These are phyloP conservation scores for Perodicticus potto DNA, from an alignment of 2,797 vertebrate genomes.

Conservation along the genomic window DNA sequence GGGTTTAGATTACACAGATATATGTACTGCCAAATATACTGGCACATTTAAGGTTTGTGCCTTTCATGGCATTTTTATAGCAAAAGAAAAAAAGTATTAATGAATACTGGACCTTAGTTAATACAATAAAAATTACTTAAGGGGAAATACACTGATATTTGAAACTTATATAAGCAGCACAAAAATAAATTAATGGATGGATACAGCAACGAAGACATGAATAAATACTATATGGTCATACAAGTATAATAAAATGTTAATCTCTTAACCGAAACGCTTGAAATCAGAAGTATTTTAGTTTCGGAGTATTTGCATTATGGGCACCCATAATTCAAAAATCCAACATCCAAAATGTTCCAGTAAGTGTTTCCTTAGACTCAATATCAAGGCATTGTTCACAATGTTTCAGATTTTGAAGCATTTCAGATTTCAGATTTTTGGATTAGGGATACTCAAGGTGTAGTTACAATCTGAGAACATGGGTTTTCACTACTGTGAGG, in stretches of 20 bases:
- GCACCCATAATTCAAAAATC: background rate
- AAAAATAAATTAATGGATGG: background rate
- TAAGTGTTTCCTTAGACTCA: background rate
- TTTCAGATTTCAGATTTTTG: background rate
- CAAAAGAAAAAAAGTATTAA: background rate
- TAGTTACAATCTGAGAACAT: background rate
- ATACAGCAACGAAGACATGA: background rate
- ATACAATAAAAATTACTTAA: background rate
- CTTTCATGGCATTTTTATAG: constrained; percentile 4
- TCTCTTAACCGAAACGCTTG: background rate
- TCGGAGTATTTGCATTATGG: background rate
- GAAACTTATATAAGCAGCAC: background rate
- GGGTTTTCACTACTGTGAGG: background rate
- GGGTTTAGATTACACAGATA: background rate
- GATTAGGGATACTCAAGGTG: background rate
- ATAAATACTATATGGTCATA: background rate
- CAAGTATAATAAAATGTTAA: background rate
- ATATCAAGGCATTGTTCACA: background rate
- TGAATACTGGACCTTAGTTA: background rate
- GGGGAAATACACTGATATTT: background rate
- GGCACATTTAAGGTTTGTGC: background rate
- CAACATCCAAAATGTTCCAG: background rate
- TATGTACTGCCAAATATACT: background rate
- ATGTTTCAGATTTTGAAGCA: background rate
- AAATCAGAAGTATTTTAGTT: background rate